phyloP scores from a whole-genome alignment of 2,888 invertebrate genomes.

The Rotaria sp. region DNA sequence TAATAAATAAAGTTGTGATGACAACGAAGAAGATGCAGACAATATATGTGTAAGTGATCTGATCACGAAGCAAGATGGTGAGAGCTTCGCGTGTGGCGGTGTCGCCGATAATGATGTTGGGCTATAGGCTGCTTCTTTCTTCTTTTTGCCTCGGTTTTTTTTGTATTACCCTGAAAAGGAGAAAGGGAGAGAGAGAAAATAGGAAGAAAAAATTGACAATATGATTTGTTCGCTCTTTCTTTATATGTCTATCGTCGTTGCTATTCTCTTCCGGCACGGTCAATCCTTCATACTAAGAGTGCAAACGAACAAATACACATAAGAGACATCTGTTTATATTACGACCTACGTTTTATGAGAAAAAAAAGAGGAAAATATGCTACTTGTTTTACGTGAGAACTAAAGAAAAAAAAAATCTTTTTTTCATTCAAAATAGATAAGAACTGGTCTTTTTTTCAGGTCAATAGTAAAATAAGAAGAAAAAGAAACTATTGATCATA shows the following conservation, averaged over 20 bases:
- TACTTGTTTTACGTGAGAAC: not conserved
- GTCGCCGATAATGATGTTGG: slow-evolving; percentile 12
- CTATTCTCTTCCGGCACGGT: slow-evolving; percentile 18
- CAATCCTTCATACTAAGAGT: not conserved
- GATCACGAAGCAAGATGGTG: slow-evolving; percentile 3
- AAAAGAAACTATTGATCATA: not conserved
- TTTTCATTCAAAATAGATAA: not conserved
- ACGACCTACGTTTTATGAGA: not conserved
- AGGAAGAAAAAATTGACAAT: slow-evolving; percentile 22
- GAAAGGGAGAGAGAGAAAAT: not conserved
- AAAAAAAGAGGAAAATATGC: not conserved
- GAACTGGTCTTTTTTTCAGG: not conserved
- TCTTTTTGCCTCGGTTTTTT: not conserved
- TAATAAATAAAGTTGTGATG: slow-evolving; percentile 11
- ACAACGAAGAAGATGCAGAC: not conserved
- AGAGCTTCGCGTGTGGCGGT: slow-evolving; percentile 6
- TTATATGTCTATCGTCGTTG: slow-evolving; percentile 4
- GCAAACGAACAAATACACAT: not conserved
- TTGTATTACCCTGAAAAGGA: slow-evolving; percentile 3
- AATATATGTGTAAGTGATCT: not conserved
- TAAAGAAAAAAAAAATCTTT: not conserved
- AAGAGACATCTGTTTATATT: slow-evolving; percentile 13
- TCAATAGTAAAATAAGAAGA: not conserved
- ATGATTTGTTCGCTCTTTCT: slow-evolving; percentile 17
- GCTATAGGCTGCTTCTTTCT: not conserved